Evolutionary conservation across 1,140 invertebrate genomes (phyloP).

Genomic region (Globodera rostochiensis): DNA sequence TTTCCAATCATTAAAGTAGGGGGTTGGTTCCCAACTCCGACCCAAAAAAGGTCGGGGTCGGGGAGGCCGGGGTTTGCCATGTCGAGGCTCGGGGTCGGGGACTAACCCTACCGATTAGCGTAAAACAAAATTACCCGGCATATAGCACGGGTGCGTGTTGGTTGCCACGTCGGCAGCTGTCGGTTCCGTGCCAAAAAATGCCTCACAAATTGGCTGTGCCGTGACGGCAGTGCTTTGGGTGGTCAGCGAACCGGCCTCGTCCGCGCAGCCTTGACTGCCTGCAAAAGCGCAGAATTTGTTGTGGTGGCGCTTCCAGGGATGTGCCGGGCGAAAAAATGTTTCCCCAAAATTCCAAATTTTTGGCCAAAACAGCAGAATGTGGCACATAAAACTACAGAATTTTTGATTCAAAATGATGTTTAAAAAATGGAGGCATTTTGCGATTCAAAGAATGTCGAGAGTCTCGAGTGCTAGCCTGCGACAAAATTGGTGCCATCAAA

Average conservation of each 20-base stretch:
- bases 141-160: slow-evolving; percentile 3
- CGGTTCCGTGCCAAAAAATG: slow-evolving; percentile 1
- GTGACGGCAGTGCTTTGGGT: neutral
- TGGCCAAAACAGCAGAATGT: too few species aligned
- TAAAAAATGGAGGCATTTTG: too few species aligned
- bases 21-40: too few species aligned
- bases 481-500: slow-evolving; percentile 13
- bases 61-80: too few species aligned
- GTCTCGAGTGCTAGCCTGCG: neutral
- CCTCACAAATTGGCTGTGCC: slow-evolving; percentile 12
- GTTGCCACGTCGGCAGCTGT: neutral
- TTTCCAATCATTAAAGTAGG: too few species aligned
- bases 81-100: too few species aligned
- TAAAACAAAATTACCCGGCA: slow-evolving; percentile 6
- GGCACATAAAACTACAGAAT: too few species aligned
- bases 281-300: too few species aligned
- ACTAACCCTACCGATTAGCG: too few species aligned
- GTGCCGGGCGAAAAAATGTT: neutral
- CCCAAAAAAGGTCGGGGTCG: too few species aligned
- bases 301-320: neutral
- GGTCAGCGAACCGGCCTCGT: neutral
- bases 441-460: neutral
- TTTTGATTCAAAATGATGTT: too few species aligned
- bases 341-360: neutral
- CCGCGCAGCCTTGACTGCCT: neutral